Conservation (phyloP, 2,888 invertebrate genomes). For the Eupithecia tripunctaria region DNA sequence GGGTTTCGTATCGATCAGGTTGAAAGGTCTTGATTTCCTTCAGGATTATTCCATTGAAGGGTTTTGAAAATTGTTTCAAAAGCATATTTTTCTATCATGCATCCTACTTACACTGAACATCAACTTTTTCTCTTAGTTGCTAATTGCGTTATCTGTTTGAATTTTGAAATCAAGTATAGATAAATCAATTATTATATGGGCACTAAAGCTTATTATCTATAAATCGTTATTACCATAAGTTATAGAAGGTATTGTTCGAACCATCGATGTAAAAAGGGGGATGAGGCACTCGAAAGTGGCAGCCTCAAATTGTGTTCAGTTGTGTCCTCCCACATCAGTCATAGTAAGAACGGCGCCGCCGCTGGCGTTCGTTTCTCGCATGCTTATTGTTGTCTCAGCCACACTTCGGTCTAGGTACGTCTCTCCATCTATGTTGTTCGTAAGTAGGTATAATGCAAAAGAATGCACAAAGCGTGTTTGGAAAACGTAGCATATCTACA, state of each 20-base stretch:
- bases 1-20: slow-evolving; percentile 38
- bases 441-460: too few relatives aligned
- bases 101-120: neutral
- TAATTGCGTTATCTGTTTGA: neutral
- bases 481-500: too few relatives aligned
- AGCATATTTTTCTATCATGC: neutral
- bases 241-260: neutral
- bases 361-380: too few relatives aligned
- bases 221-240: neutral
- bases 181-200: neutral
- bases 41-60: neutral
- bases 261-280: too few relatives aligned
- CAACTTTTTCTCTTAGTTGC: neutral
- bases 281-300: too few relatives aligned
- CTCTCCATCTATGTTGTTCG: too few relatives aligned
- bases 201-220: neutral
- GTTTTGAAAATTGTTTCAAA: neutral
- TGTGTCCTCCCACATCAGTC: too few relatives aligned
- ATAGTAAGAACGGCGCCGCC: too few relatives aligned
- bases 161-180: neutral
- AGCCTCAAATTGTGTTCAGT: too few relatives aligned
- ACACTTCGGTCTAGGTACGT: too few relatives aligned
- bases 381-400: too few relatives aligned
- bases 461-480: too few relatives aligned
- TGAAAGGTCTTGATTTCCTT: slow-evolving; percentile 21